Evolutionary conservation across 1,140 invertebrate species (phyloP).

Genomic region (Aleiodes sp.): DNA sequence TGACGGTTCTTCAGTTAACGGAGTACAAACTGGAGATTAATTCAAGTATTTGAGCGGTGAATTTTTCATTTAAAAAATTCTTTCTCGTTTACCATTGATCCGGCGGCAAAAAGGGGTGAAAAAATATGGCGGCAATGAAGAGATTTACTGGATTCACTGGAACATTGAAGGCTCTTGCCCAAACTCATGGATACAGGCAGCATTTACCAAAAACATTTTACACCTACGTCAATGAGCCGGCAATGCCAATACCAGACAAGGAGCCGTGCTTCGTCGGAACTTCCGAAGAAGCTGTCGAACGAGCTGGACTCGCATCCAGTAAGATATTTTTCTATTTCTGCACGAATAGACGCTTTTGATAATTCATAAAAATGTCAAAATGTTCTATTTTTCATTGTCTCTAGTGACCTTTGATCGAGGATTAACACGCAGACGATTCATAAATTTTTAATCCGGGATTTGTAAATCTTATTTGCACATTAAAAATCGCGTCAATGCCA

Average conservation of each 20-base stretch:
- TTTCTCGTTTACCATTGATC: neutral
- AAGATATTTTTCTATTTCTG: slow-evolving; percentile 31
- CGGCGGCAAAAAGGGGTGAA: neutral
- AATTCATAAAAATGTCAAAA: too few relatives aligned
- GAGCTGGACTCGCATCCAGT: slow-evolving; percentile 59
- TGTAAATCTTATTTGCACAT: neutral
- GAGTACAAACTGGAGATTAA: too few relatives aligned
- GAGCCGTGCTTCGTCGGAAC: slow-evolving; percentile 56
- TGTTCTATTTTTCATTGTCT: too few relatives aligned
- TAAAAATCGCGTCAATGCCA: neutral
- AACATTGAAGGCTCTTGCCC: slow-evolving; percentile 41
- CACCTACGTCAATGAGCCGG: slow-evolving; percentile 66
- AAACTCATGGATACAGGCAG: slow-evolving; percentile 25
- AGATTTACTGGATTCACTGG: slow-evolving; percentile 50
- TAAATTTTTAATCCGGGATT: too few relatives aligned
- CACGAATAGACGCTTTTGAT: too few relatives aligned
- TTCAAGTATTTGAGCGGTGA: neutral
- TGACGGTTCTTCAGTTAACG: neutral
- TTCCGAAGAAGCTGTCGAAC: slow-evolving; percentile 61
- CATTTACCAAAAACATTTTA: slow-evolving; percentile 60
- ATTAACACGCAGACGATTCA: neutral
- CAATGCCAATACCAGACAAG: slow-evolving; percentile 57
- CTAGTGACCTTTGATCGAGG: neutral
- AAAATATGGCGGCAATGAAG: slow-evolving; percentile 53
- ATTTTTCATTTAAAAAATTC: neutral